A percentile compares a stretch with the other conserved stretches of the same genome.
phyloP scores from a whole-genome alignment of 2,797 vertebrate genomes.

The Mormyrus hasselquistii region DNA sequence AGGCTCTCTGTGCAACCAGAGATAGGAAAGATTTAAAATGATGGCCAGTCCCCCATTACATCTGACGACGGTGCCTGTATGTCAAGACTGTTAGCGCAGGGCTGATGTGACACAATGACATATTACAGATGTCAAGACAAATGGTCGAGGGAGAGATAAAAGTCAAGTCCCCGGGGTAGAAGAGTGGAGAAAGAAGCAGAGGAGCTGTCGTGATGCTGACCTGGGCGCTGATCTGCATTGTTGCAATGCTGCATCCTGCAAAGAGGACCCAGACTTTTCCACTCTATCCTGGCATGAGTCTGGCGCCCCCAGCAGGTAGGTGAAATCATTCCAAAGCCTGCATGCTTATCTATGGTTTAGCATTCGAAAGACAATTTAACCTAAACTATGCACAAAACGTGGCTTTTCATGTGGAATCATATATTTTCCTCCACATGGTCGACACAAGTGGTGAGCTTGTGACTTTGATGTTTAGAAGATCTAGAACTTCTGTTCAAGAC shows the following conservation, averaged over 20 bases:
- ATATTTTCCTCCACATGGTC: neutral
- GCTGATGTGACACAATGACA: slow-evolving; percentile 61
- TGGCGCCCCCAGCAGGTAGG: slow-evolving; percentile 63
- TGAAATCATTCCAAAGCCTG: neutral
- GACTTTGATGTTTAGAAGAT: neutral
- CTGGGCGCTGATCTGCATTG: slow-evolving; percentile 54
- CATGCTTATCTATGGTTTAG: neutral
- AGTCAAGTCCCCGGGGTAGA: slow-evolving; percentile 40
- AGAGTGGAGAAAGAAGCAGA: slow-evolving; percentile 31
- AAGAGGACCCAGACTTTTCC: slow-evolving; percentile 53
- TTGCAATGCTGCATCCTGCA: slow-evolving; percentile 55
- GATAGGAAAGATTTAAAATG: slow-evolving; percentile 63
- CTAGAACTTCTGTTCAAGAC: neutral
- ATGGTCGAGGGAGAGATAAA: slow-evolving; percentile 60
- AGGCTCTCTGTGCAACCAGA: slow-evolving; percentile 65
- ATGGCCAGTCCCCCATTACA: slow-evolving; percentile 47
- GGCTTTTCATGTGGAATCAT: neutral
- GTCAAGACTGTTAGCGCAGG: slow-evolving; percentile 60
- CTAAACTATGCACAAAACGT: neutral
- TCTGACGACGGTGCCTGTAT: slow-evolving; percentile 58
- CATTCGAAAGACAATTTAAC: neutral
- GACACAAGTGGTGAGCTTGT: neutral
- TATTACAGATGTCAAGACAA: slow-evolving; percentile 66
- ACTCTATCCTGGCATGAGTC: slow-evolving; percentile 54
- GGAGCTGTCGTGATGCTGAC: slow-evolving; percentile 57